phyloP scores from a whole-genome alignment of 1,140 invertebrate species.

The Ips typographus region DNA sequence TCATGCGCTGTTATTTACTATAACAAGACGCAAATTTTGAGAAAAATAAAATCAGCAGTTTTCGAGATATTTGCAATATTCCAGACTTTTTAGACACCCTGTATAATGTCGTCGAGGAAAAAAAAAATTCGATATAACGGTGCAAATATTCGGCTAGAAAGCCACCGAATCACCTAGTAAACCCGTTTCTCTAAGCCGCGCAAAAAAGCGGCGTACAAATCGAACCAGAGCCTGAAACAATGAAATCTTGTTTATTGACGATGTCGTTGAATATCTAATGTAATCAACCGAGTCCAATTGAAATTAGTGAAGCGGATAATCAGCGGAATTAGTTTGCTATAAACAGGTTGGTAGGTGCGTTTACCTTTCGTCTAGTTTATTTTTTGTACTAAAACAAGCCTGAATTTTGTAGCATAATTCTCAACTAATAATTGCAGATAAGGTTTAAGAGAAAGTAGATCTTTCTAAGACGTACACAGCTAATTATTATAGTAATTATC shows the following conservation, averaged over 20 bases:
- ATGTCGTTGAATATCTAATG: neutral
- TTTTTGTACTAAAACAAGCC: too few relatives aligned
- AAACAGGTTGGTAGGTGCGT: neutral
- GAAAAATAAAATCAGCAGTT: too few relatives aligned
- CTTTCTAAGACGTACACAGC: too few relatives aligned
- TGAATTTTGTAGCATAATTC: too few relatives aligned
- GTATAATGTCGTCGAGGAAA: neutral
- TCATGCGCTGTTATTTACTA: too few relatives aligned
- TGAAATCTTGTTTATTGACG: neutral
- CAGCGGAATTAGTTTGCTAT: conserved; percentile 4
- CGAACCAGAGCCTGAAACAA: neutral
- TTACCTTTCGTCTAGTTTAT: neutral
- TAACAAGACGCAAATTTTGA: too few relatives aligned
- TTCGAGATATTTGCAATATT: neutral
- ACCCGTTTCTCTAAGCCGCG: neutral
- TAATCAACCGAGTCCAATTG: neutral
- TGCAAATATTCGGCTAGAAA: neutral
- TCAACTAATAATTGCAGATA: too few relatives aligned
- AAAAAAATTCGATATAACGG: neutral
- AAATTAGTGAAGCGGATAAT: neutral
- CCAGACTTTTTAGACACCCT: neutral
- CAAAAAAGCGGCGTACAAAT: neutral
- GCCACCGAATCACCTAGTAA: neutral
- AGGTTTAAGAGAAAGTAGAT: too few relatives aligned
- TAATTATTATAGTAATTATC: too few relatives aligned